Percentiles rank a stretch among this genome's conserved stretches.
Evolutionary conservation across 2,797 vertebrate species (phyloP).

Genomic region (Sebastes reedi): DNA sequence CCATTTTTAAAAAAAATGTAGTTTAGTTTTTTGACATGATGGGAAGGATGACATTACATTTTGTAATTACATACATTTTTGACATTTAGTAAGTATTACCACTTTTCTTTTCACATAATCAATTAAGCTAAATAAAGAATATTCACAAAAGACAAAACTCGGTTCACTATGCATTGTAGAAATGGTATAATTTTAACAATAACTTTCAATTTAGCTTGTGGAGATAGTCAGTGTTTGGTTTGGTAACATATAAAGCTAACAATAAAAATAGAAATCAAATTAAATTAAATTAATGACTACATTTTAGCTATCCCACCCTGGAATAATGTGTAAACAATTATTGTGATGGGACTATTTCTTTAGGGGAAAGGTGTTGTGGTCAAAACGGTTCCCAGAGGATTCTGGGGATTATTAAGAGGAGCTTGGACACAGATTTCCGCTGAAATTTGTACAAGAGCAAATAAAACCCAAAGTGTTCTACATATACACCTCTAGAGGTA

Average conservation of each 20-base stretch:
- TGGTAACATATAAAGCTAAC: not conserved
- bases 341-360: not conserved
- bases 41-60: not conserved
- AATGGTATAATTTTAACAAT: not conserved
- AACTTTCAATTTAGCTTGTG: not conserved
- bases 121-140: not conserved
- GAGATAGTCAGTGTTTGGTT: not conserved
- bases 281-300: not conserved
- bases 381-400: not conserved
- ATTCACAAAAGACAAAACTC: not conserved
- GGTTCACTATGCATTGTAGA: not conserved
- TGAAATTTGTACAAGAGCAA: not conserved
- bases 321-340: not conserved
- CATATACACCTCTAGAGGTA: no score
- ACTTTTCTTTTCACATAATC: not conserved
- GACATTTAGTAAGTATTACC: not conserved
- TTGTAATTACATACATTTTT: not conserved
- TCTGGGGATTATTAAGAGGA: not conserved
- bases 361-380: accelerated
- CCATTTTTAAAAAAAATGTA: not conserved
- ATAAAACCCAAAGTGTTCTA: not conserved
- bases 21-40: not conserved
- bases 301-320: no score
- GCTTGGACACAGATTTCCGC: not conserved
- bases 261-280: not conserved